These are phyloP conservation scores for Pammene fasciana DNA, from an alignment of 2,888 invertebrate genomes.

Conservation along the genomic window DNA sequence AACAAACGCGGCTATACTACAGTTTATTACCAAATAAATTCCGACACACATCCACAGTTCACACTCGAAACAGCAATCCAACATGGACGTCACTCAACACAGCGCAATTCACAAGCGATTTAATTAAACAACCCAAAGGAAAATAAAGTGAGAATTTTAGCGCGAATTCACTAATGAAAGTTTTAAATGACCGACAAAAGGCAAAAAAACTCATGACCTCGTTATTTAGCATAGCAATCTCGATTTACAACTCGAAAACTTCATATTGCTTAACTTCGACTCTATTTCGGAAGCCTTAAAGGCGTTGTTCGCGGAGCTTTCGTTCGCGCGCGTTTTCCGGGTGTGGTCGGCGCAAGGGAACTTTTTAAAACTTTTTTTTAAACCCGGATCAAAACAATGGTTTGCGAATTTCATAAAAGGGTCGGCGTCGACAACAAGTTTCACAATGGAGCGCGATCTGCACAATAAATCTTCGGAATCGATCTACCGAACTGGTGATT, in stretches of 20 bases:
- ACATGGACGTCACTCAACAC: conserved; percentile 37
- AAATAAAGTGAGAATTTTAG: conserved; percentile 70
- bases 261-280: conserved; percentile 43
- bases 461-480: conserved; percentile 79
- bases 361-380: conserved; percentile 71
- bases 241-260: conserved; percentile 50
- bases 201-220: conserved; percentile 73
- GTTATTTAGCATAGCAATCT: conserved; percentile 71
- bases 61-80: conserved; percentile 4
- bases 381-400: conserved; percentile 76
- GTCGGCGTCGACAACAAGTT: conserved; percentile 69
- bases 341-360: conserved; percentile 54
- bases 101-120: conserved; percentile 47
- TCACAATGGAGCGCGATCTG: conserved; percentile 70
- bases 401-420: conserved; percentile 73
- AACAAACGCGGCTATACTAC: neutral
- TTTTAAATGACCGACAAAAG: conserved; percentile 78
- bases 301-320: conserved; percentile 45
- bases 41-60: neutral
- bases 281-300: conserved; percentile 46
- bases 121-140: conserved; percentile 66
- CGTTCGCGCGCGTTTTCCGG: conserved; percentile 37
- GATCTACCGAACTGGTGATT: conserved; percentile 55
- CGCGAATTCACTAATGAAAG: conserved; percentile 80
- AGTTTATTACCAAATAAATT: conserved; percentile 16